phyloP scores from a whole-genome alignment of 2,888 invertebrate genomes.

The Hydrotaea cyrtoneurina region DNA sequence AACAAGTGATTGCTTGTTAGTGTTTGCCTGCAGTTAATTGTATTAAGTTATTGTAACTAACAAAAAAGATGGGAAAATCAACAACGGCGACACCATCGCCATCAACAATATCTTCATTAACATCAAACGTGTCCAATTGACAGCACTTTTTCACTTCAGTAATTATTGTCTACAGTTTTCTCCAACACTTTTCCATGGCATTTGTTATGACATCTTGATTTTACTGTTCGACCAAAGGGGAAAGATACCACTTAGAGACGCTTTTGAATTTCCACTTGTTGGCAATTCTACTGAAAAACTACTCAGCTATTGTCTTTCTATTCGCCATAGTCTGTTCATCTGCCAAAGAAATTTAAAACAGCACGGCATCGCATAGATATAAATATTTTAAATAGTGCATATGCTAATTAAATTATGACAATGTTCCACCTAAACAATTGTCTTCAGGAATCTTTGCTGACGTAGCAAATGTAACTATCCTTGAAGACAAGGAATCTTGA shows the following conservation, averaged over 20 bases:
- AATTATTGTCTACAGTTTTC: background rate
- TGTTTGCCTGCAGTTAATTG: background rate
- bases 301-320: too few species aligned
- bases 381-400: background rate
- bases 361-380: background rate
- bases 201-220: background rate
- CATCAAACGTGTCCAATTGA: slow-evolving; percentile 11
- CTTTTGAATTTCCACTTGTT: too few species aligned
- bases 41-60: background rate
- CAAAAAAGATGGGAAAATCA: slow-evolving; percentile 19
- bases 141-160: slow-evolving; percentile 24
- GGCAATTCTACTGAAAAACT: too few species aligned
- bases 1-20: background rate
- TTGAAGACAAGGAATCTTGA: too few species aligned
- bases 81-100: background rate
- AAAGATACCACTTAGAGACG: background rate
- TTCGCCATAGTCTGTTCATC: too few species aligned
- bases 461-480: too few species aligned
- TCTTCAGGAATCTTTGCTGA: too few species aligned
- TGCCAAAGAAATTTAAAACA: too few species aligned
- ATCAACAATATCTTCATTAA: slow-evolving; percentile 4
- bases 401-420: too few species aligned
- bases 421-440: background rate
- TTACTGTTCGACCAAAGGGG: background rate
- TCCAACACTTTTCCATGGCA: background rate